Conservation (phyloP, 1,140 invertebrate species). For the Hylaeus volcanicus region DNA sequence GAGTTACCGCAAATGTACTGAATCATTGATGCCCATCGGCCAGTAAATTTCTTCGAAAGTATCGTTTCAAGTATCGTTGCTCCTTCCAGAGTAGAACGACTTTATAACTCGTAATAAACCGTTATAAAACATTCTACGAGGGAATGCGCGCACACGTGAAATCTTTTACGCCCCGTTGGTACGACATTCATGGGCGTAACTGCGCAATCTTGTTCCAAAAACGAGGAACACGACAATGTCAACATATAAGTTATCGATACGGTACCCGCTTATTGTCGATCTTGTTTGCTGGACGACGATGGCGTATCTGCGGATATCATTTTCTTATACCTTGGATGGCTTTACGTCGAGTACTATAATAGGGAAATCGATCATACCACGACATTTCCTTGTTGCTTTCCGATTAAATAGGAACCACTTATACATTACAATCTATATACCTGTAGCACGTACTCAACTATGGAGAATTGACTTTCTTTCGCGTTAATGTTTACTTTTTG, state of each 20-base stretch:
- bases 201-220: not conserved
- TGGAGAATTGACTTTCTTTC: not conserved
- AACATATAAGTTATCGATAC: not conserved
- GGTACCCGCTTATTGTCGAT: not conserved
- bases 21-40: not conserved
- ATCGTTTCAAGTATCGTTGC: not conserved
- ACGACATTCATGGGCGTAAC: not conserved
- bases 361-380: not conserved
- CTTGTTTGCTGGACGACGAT: not conserved
- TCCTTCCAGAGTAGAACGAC: not conserved
- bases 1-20: not conserved
- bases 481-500: too few relatives aligned
- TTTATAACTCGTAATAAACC: constrained; percentile 13
- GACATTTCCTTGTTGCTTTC: not conserved
- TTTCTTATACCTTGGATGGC: not conserved
- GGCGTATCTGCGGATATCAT: not conserved
- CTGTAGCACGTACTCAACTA: too few relatives aligned
- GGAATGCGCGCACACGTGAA: not conserved
- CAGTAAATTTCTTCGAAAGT: not conserved
- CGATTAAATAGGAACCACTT: not conserved
- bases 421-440: constrained; percentile 7
- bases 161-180: not conserved
- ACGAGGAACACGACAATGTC: not conserved
- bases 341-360: not conserved
- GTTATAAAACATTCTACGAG: not conserved